Evolutionary conservation across 1,140 invertebrate genomes (phyloP).

Genomic region (Atta cephalotes): DNA sequence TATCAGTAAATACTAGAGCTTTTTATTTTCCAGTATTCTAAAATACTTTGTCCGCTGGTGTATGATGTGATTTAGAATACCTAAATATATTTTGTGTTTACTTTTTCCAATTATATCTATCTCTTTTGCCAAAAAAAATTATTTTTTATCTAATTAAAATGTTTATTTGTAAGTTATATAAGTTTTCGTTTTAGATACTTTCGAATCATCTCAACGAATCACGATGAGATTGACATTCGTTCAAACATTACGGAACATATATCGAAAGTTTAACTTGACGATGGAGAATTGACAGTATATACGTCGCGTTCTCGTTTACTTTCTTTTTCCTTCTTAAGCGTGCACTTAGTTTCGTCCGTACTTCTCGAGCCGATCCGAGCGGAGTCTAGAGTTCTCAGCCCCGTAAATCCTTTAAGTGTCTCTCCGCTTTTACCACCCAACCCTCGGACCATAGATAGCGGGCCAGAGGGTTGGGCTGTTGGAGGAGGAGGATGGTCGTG

Average conservation of each 20-base stretch:
- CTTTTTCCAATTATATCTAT: neutral
- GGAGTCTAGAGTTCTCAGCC: slow-evolving; percentile 81
- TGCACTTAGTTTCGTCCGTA: slow-evolving; percentile 71
- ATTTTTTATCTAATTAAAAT: slow-evolving; percentile 21
- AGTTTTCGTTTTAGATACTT: neutral
- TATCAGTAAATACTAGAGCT: slow-evolving; percentile 61
- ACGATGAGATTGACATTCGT: neutral
- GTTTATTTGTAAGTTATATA: neutral
- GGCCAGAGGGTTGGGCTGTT: slow-evolving; percentile 34
- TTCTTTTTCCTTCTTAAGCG: slow-evolving; percentile 52
- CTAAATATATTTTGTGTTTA: slow-evolving; percentile 25
- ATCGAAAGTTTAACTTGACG: slow-evolving; percentile 57
- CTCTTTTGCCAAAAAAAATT: neutral
- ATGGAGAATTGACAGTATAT: slow-evolving; percentile 44
- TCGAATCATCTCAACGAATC: neutral
- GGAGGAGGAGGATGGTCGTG: slow-evolving; percentile 49
- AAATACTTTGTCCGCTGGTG: neutral
- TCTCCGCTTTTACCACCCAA: slow-evolving; percentile 74
- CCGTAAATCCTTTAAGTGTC: slow-evolving; percentile 84
- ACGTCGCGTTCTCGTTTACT: slow-evolving; percentile 10
- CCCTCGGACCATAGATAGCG: slow-evolving; percentile 72
- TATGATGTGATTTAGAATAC: neutral
- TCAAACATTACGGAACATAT: slow-evolving; percentile 47
- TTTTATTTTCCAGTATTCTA: slow-evolving; percentile 23
- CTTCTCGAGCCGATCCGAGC: slow-evolving; percentile 73